Base-by-base conservation (phyloP, 2,797 vertebrate genomes). In the Hippopotamyrus pictus region DNA sequence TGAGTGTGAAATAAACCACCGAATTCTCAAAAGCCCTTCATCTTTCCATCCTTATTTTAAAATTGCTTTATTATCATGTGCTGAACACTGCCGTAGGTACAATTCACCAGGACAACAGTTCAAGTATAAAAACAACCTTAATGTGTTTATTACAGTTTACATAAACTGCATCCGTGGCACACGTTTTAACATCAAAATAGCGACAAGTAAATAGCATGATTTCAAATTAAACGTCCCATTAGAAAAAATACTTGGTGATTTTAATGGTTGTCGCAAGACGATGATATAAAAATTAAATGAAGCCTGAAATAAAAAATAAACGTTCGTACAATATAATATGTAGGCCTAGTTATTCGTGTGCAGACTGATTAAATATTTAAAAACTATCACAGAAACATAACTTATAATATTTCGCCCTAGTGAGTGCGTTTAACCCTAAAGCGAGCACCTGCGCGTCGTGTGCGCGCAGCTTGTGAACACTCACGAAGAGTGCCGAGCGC, bases 1-100 rank as follows among this genome's bases (percentile, higher is more conserved):
- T 94, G 94, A 95, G 94, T 96, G 94, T 94, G 33, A 96, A 96
- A 96, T 97, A 96, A 97, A 96, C 92, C 93, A 95, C 94, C 92
- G 91, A 94, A 96, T 93, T 93, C 91, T 91, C 86, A 88, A 86
- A 46, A 19, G 73, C 51, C 19, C 29, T 29, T 85, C 57, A 48
- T 79, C 86, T 46, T 85, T 19, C 86, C 89, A 89, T 48, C 90
- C 87, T 29, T 82, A 65, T 59, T 90, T 6, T 51, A 86, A 86
- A 86, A 86, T 83, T 37, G 44, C 48, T 86, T 29, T 19, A 25
- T 82, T 19, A 48, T 7, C 51, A 46, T 22, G 9, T 46, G 9
- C 46, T 14, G 8, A 50, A 44, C n/a, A 25, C 19, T 46, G n/a
- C 25, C 25, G 25, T 69, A 29, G 11, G 3, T 25, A 69, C 29